phyloP scores from a whole-genome alignment of 2,797 vertebrate species.

The Mergus octosetaceus region DNA sequence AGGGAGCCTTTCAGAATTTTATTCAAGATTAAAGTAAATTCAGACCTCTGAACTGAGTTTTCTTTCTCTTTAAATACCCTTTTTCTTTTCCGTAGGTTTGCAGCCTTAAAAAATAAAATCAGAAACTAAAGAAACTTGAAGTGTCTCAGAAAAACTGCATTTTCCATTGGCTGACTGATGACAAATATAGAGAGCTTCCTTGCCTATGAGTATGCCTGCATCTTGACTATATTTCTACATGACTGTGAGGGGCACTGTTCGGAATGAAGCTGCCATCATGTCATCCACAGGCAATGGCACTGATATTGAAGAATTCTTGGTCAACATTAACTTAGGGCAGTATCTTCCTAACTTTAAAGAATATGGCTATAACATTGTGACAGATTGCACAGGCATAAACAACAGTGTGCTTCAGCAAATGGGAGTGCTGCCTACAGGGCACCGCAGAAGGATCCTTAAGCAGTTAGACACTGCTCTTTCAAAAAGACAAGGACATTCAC shows the following conservation, averaged over 20 bases:
- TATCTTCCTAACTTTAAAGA: slow-evolving; percentile 81
- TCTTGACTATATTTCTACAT: background rate
- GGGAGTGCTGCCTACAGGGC: slow-evolving; percentile 88
- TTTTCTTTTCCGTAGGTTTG: background rate
- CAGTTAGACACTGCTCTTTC: slow-evolving; percentile 80
- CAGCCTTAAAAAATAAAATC: background rate
- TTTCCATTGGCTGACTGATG: background rate
- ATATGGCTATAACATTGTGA: slow-evolving; percentile 80
- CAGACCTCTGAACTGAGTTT: no score
- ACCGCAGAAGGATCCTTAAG: slow-evolving; percentile 89
- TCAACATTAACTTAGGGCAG: slow-evolving; percentile 85
- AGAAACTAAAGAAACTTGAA: background rate
- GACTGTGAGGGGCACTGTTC: background rate
- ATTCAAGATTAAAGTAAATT: background rate
- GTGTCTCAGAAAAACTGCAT: background rate
- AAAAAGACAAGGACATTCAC: slow-evolving; percentile 51
- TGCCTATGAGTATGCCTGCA: background rate
- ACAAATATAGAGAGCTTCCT: background rate
- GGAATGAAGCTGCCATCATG: slow-evolving; percentile 79
- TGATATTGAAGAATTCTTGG: slow-evolving; percentile 85
- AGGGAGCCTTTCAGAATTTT: background rate
- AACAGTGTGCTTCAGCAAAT: slow-evolving; percentile 84
- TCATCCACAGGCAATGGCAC: slow-evolving; percentile 69
- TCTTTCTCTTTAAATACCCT: background rate
- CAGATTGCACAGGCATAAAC: slow-evolving; percentile 83